These are phyloP conservation scores for Lasiurus cinereus DNA, from an alignment of 2,113 vertebrate genomes.

Conservation along the genomic window DNA sequence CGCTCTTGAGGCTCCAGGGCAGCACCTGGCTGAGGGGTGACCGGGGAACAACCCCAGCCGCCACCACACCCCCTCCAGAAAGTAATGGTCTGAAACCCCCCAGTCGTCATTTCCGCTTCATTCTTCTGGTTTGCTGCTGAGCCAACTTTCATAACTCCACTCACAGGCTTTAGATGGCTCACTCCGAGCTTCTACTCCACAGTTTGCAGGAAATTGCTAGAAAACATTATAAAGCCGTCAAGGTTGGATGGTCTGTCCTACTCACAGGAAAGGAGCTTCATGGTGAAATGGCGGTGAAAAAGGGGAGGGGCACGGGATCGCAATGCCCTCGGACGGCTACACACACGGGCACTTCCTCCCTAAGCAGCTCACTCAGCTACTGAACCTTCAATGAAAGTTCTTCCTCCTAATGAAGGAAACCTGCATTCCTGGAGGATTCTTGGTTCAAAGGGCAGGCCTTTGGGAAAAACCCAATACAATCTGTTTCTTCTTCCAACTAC, in stretches of 20 bases:
- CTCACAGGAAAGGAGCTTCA: not conserved
- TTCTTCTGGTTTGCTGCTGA: not conserved
- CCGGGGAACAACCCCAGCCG: not conserved
- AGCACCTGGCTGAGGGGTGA: not conserved
- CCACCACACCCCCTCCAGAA: not conserved
- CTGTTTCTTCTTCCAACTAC: not conserved
- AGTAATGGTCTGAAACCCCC: constrained; percentile 34
- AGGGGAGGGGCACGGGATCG: rapidly evolving
- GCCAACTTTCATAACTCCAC: constrained; percentile 27
- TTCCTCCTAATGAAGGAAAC: not conserved
- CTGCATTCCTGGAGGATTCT: not conserved
- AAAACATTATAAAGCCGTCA: constrained; percentile 66
- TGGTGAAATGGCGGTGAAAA: not conserved
- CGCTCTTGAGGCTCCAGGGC: not conserved
- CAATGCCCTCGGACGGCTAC: rapidly evolving
- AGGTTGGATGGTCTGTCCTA: not conserved
- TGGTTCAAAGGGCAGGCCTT: not conserved
- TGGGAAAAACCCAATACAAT: not conserved
- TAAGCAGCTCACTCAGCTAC: rapidly evolving
- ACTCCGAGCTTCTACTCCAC: constrained; percentile 32
- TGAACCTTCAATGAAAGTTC: not conserved
- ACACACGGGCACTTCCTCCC: not conserved
- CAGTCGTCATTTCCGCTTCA: not conserved
- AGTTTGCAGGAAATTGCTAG: constrained; percentile 48
- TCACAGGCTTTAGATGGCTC: constrained; percentile 64